phyloP scores from a whole-genome alignment of 2,113 vertebrate species.

The Pristiophorus japonicus region DNA sequence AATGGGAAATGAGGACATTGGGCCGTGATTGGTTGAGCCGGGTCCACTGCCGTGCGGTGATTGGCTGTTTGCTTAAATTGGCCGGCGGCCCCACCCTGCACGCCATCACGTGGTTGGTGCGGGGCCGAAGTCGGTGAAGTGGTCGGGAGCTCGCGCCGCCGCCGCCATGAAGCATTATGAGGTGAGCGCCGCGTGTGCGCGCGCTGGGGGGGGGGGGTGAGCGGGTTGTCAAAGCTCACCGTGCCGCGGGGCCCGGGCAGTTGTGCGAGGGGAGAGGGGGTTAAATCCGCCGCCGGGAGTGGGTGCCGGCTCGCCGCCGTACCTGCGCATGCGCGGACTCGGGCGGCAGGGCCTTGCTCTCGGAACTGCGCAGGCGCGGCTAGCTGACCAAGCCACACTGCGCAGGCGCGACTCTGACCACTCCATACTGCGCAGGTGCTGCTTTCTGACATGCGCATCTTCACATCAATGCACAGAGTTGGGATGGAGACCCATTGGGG shows the following conservation, averaged over 20 bases:
- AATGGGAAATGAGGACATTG: background rate
- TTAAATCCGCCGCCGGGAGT: background rate
- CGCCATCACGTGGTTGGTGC: background rate
- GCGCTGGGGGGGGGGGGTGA: no score
- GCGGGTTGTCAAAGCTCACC: background rate
- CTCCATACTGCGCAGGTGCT: background rate
- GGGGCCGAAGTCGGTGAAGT: background rate
- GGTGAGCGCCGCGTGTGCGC: background rate
- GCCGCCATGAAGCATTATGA: constrained; percentile 9
- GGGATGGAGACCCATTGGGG: background rate
- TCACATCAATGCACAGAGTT: background rate
- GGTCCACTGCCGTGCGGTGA: background rate
- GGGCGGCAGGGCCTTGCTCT: no score
- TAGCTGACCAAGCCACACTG: background rate
- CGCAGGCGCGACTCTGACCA: background rate
- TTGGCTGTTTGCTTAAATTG: background rate
- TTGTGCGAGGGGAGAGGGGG: background rate
- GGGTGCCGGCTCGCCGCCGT: background rate
- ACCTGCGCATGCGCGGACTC: no score
- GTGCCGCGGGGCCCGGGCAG: background rate
- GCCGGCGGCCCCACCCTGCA: no score
- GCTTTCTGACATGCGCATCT: background rate
- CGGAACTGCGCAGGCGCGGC: no score
- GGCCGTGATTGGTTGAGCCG: background rate
- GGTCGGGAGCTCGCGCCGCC: background rate